Evolutionary conservation across 2,113 vertebrate genomes (phyloP), one percentile per base, ranked within the genome.

Genomic region (Bolborhynchus lineola): DNA sequence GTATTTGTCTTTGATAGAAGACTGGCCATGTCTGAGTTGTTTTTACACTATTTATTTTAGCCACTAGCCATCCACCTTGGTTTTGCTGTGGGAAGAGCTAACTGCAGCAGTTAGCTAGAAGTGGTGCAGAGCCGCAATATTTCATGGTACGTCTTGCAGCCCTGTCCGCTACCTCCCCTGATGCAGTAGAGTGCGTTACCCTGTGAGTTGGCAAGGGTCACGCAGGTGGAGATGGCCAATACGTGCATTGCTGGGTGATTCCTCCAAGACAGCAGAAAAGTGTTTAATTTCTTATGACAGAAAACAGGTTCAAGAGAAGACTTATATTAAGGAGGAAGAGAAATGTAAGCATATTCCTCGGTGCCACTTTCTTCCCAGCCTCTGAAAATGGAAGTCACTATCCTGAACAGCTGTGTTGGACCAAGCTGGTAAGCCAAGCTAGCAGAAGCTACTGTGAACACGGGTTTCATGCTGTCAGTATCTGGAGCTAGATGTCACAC

Each of bases 1-100:
- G 2, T 47, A 16, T 52, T 83, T 83, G 23, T 17, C 63, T 60
- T 81, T 86, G 42, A 65, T 4, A 55, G 57, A 90, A 88, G 28
- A 35, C 52, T 82, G 6, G 3, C 41, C 21, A 46, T 55, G 47
- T 21, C 29, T 2, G 28, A 81, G 53, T 78, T 89, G 65, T 63
- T 93, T 89, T 82, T 46, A 19, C 5, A 5, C 46, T 41, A 74
- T 82, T 90, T 93, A 77, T 82, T 90, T 93, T 85, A 95, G 60
- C 55, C 55, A 57, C 72, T 29, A 49, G 42, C 13, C 67, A 37
- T 33, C 44, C 67, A 68, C 42, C 28, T 79, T 35, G 39, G 24
- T 75, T 86, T 88, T 86, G 31, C 64, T 53, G 29, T 67, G 49
- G 13, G 74, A 85, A 92, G 23, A 79, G 15, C 37, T 88, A 85